Base-by-base conservation (phyloP, 2,113 vertebrate genomes). In the Corythoichthys haematopterus region DNA sequence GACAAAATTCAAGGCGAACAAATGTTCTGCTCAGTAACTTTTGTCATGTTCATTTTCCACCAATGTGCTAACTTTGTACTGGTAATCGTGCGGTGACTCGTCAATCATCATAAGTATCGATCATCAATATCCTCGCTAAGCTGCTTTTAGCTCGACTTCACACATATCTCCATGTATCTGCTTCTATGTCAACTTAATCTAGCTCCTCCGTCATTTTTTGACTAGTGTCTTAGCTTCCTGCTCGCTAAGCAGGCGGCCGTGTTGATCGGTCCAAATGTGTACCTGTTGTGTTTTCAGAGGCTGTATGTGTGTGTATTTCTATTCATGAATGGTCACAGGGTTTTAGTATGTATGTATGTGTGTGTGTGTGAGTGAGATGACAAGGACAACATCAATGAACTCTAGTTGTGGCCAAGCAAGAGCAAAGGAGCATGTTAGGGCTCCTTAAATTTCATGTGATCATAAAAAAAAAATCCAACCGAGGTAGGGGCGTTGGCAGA, bases 281-380 rank as follows among this genome's bases (percentile, higher is more conserved):
- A 72, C 69, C 72, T 37, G 77, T 85, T 33, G 72, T 84, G 55
- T 38, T 69, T 80, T 57, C 33, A 11, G 11, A 36, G 12, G 28
- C 53, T 56, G 53, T 13, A 10, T 50, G 50, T 45, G 53, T 20
- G 15, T 36, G 67, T 69, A 11, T 77, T 36, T 80, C 16, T 76
- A 58, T 69, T 84, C 40, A 59, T 72, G 78, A 74, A 77, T 83
- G 82, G 79, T 81, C 60, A 88, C 86, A 86, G 86, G 82, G 79
- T 88, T 75, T 58, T 58, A 76, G 66, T 77, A 73, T 83, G 0
- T 71, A 71, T 72, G 69, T 71, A 46, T 52, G 59, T 64, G 59
- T 38, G 59, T 64, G 59, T 38, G 66, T n/a, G 71, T 1, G 50
- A 51, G 50, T 28, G 20, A 28, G 48, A 50, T 15, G 51, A 53